A percentile compares a stretch with the other conserved stretches of the same genome.
These are phyloP conservation scores for Drosophila tsacasi DNA, from an alignment of 1,140 invertebrate genomes.

Conservation along the genomic window DNA sequence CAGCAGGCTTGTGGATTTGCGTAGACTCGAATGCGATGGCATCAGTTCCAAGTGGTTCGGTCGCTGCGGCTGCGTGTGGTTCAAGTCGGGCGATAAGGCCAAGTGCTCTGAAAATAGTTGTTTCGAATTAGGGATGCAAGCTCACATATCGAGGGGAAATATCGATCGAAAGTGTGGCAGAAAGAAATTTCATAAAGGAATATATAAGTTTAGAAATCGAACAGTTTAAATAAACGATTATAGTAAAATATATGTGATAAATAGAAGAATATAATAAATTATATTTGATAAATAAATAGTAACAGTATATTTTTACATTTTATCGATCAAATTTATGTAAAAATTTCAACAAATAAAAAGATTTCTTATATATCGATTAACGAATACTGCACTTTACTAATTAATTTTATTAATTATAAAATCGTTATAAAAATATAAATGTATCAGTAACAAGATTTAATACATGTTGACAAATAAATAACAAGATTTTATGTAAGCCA, in stretches of 20 bases:
- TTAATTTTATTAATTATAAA: too few relatives aligned
- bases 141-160: not conserved
- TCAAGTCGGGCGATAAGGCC: slow-evolving; percentile 74
- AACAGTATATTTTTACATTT: not conserved
- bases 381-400: too few relatives aligned
- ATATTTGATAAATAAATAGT: not conserved
- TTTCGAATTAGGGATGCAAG: not conserved
- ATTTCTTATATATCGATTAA: not conserved
- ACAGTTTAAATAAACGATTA: not conserved
- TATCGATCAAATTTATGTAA: too few relatives aligned
- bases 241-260: too few relatives aligned
- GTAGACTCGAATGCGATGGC: slow-evolving; percentile 86
- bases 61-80: slow-evolving; percentile 85
- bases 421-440: too few relatives aligned
- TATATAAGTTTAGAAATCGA: not conserved
- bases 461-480: too few relatives aligned
- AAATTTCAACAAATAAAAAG: too few relatives aligned
- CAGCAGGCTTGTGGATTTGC: slow-evolving; percentile 89
- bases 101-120: slow-evolving; percentile 77
- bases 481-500: too few relatives aligned
- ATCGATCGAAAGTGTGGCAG: not conserved
- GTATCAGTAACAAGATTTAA: too few relatives aligned
- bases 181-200: not conserved
- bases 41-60: slow-evolving; percentile 88
- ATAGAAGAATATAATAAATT: too few relatives aligned